A percentile compares a stretch with the other conserved stretches of the same genome.
Evolutionary conservation across 2,113 vertebrate species (phyloP).

Genomic region (Neolamprologus falcicula): DNA sequence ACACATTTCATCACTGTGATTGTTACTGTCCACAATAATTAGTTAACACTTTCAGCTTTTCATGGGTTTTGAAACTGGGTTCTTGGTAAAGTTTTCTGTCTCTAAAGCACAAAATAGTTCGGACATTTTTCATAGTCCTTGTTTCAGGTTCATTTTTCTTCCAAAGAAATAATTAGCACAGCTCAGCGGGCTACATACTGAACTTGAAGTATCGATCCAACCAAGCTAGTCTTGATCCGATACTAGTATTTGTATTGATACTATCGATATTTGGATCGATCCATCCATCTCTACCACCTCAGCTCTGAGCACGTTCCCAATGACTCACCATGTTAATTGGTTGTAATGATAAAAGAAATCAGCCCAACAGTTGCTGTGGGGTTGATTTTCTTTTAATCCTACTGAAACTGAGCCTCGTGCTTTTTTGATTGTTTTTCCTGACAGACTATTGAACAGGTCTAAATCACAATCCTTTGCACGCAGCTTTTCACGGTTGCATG

Average conservation of each 20-base stretch:
- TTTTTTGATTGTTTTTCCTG: neutral
- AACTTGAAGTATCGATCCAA: neutral
- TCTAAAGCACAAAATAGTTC: neutral
- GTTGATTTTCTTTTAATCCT: neutral
- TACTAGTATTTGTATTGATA: neutral
- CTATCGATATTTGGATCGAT: neutral
- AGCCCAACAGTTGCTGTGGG: neutral
- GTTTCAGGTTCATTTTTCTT: neutral
- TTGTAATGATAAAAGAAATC: neutral
- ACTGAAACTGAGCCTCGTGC: neutral
- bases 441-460: neutral
- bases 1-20: neutral
- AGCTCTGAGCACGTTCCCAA: neutral
- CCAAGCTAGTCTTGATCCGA: neutral
- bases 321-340: neutral
- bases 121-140: neutral
- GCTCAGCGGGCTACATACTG: neutral
- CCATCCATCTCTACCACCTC: neutral
- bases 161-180: neutral
- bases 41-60: neutral
- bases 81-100: neutral
- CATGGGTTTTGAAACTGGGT: neutral
- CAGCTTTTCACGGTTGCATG: neutral
- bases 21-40: neutral
- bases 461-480: neutral